phyloP scores from a whole-genome alignment of 1,140 invertebrate species.

The Drosophila nasuta region DNA sequence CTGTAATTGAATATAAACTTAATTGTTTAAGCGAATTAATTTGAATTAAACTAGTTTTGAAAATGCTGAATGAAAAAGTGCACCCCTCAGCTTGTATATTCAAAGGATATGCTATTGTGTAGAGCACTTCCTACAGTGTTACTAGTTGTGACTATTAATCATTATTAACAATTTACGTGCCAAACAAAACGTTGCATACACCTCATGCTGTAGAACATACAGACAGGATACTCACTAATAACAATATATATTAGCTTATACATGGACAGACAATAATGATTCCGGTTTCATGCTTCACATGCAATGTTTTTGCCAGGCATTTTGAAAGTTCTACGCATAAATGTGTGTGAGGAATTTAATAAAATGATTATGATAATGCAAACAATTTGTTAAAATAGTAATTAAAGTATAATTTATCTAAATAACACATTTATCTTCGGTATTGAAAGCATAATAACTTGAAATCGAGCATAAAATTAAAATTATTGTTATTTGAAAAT shows the following conservation, averaged over 20 bases:
- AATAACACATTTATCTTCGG: not conserved
- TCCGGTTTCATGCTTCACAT: constrained; percentile 52
- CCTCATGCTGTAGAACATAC: constrained; percentile 6
- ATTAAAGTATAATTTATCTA: not conserved
- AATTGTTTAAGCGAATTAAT: too few relatives aligned
- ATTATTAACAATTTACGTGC: constrained; percentile 67
- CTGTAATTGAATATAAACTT: too few relatives aligned
- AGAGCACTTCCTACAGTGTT: not conserved
- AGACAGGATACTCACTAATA: not conserved
- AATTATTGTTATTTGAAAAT: not conserved
- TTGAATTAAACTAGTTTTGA: too few relatives aligned
- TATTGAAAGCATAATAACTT: not conserved
- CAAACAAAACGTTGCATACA: constrained; percentile 44
- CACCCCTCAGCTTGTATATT: not conserved
- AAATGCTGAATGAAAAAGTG: not conserved
- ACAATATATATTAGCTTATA: not conserved
- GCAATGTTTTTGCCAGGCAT: not conserved
- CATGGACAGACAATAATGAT: constrained; percentile 27
- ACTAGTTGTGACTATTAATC: constrained; percentile 53
- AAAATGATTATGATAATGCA: not conserved
- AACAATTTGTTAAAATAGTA: not conserved
- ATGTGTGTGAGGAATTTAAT: not conserved
- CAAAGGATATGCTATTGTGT: constrained; percentile 28
- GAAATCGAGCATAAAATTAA: not conserved
- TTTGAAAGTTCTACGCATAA: not conserved